Percentiles rank a stretch among this genome's conserved stretches.
phyloP scores from a whole-genome alignment of 2,113 vertebrate species.

The Gymnogyps californianus region DNA sequence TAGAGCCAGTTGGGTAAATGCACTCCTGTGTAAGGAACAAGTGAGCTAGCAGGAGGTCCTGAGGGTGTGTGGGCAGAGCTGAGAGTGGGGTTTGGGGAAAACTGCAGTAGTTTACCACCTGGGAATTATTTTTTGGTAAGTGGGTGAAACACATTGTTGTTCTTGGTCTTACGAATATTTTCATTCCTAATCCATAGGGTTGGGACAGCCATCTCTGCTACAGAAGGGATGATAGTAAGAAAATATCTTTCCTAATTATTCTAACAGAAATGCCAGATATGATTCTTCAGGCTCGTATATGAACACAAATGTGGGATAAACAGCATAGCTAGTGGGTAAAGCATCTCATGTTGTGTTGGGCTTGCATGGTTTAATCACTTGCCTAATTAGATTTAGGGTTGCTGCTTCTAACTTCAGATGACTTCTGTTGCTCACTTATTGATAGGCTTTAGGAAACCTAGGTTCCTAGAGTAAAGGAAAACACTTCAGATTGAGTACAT shows the following conservation, averaged over 20 bases:
- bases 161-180: background rate
- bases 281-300: background rate
- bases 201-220: background rate
- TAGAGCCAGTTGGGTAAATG: background rate
- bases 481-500: background rate
- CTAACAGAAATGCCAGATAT: background rate
- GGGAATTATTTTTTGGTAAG: background rate
- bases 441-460: background rate
- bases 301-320: background rate
- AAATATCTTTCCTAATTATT: background rate
- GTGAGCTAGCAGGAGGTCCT: background rate
- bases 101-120: background rate
- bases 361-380: background rate
- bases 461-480: background rate
- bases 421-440: background rate
- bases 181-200: background rate
- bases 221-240: background rate
- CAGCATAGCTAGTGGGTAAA: background rate
- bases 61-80: background rate
- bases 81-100: background rate
- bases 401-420: background rate
- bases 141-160: rapidly evolving
- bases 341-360: background rate
- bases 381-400: background rate
- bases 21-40: background rate